Percentiles rank a stretch among this genome's conserved stretches.
Conservation (phyloP, 2,888 invertebrate species). For the Glyphotaelius pellucidus region DNA sequence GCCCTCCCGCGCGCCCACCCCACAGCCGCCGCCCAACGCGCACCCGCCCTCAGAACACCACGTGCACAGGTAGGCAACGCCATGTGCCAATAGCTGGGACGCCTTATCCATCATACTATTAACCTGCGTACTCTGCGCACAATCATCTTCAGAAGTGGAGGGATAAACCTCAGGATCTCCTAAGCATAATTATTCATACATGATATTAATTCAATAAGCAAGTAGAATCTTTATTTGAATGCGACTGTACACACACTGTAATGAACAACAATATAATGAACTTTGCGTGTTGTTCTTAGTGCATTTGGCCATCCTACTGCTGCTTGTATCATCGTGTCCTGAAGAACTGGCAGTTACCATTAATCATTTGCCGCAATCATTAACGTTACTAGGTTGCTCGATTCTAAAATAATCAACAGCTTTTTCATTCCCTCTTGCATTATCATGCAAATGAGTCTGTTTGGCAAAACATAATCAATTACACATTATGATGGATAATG, state of each 20-base stretch:
- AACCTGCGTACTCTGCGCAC: neutral
- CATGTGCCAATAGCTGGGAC: constrained; percentile 64
- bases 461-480: neutral
- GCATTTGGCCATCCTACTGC: neutral
- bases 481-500: constrained; percentile 67
- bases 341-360: neutral
- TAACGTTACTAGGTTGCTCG: neutral
- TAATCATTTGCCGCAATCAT: neutral
- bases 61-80: constrained; percentile 76
- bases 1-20: constrained; percentile 69
- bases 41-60: constrained; percentile 74
- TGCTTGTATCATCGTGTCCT: neutral
- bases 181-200: neutral
- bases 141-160: neutral
- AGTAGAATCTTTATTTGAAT: neutral
- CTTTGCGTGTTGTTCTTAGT: neutral
- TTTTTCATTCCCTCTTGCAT: neutral
- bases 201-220: neutral
- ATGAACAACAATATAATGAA: neutral
- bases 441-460: neutral
- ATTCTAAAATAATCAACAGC: neutral
- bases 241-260: neutral
- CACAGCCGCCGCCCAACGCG: constrained; percentile 74
- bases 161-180: neutral
- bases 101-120: constrained; percentile 57